Evolutionary conservation across 2,797 vertebrate genomes (phyloP).

Genomic region (Odontamblyopus lacepedii): DNA sequence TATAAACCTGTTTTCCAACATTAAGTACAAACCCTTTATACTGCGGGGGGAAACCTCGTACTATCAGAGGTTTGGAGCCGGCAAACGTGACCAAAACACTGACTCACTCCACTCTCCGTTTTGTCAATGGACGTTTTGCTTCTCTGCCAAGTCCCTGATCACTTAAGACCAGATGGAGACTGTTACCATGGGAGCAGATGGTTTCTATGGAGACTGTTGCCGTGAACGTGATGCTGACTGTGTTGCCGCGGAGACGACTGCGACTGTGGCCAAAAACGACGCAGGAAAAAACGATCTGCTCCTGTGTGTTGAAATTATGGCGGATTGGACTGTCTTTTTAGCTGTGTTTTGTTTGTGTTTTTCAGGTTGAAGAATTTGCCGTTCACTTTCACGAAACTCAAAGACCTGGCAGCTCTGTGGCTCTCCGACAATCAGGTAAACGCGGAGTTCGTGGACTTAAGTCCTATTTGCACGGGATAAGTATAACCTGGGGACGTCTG

Average conservation of each 20-base stretch:
- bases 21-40: not conserved
- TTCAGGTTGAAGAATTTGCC: constrained; percentile 96
- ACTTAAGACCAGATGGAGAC: constrained; percentile 35
- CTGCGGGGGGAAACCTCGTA: constrained; percentile 11
- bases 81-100: constrained; percentile 14
- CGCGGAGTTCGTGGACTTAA: not conserved
- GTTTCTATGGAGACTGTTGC: constrained; percentile 66
- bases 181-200: constrained; percentile 64
- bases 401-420: constrained; percentile 98
- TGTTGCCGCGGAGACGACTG: constrained; percentile 62
- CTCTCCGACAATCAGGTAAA: constrained; percentile 99
- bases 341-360: not conserved
- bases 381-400: constrained; percentile 97
- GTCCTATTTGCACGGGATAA: too few relatives aligned
- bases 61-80: not conserved
- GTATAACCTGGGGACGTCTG: too few relatives aligned
- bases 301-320: not conserved
- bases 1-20: too few relatives aligned
- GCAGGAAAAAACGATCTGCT: too few relatives aligned
- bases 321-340: not conserved
- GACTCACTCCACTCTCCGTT: constrained; percentile 20
- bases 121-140: constrained; percentile 54
- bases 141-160: constrained; percentile 14
- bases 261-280: not conserved
- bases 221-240: constrained; percentile 58